These are phyloP conservation scores for Taeniopygia guttata DNA, from an alignment of 2,797 vertebrate species.

Conservation along the genomic window DNA sequence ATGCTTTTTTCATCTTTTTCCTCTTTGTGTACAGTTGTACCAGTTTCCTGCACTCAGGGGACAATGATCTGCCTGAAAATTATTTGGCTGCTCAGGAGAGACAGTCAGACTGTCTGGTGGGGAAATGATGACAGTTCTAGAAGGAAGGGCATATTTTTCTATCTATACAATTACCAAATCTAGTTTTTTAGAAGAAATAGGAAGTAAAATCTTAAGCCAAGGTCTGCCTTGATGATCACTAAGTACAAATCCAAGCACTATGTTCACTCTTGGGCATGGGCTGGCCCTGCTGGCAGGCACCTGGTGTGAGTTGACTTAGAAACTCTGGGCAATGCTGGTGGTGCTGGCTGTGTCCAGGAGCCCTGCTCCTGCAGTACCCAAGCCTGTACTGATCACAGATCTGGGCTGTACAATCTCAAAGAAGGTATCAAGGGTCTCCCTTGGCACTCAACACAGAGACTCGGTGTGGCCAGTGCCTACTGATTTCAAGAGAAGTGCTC, in stretches of 20 bases:
- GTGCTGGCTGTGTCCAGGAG: rapidly evolving
- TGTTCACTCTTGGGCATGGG: not conserved
- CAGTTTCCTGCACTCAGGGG: not conserved
- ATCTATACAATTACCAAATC: not conserved
- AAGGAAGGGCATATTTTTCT: not conserved
- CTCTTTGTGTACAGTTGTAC: not conserved
- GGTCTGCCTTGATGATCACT: not conserved
- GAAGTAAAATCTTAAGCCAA: not conserved
- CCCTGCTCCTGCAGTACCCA: not conserved
- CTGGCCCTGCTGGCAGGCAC: not conserved
- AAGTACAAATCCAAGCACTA: not conserved
- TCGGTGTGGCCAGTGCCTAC: rapidly evolving
- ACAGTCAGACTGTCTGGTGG: not conserved
- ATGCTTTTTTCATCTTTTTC: not conserved
- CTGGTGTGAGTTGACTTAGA: rapidly evolving
- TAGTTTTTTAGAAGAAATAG: not conserved
- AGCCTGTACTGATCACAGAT: not conserved
- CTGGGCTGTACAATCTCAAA: not conserved
- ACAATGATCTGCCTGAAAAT: not conserved
- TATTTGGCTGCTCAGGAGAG: not conserved
- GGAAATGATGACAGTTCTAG: not conserved
- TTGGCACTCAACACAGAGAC: not conserved
- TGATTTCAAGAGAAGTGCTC: not conserved
- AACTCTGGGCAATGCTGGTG: not conserved
- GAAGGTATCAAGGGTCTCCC: not conserved